Evolutionary conservation across 2,888 invertebrate species (phyloP), one percentile per base, ranked within the genome.

Genomic region (Eilema griseolum): DNA sequence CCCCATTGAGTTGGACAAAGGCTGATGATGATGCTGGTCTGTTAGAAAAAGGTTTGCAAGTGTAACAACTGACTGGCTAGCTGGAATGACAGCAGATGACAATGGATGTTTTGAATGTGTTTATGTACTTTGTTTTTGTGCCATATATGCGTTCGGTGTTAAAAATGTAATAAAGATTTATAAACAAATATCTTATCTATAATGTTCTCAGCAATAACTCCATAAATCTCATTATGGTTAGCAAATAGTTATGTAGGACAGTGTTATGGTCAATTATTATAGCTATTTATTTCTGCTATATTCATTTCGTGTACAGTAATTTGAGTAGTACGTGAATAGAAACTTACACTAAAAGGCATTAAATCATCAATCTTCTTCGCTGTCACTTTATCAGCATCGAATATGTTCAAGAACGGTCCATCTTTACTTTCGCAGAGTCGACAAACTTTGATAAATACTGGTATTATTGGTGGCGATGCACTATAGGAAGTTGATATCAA

Each of bases 371-470:
- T 93, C 85, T 94, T 95, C 79, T 89, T 93, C 0, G 93, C 90
- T n/a, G 90, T 92, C 20, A 89, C 78, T 80, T 90, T 92, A 67
- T 93, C 95, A 57, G 90, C 85, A 62, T 93, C 94, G 74, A 95
- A 95, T 73, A 95, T 95, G 72, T 95, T 93, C 12, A 95, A 87
- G 74, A 95, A 95, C 2, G 95, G 95, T 0, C 95, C 95, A 85
- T 94, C 93, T 86, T 93, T 94, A 59, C 89, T 81, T 80, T 93
- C 95, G 75, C 95, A 95, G 1, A 95, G 85, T 69, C 95, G 86
- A 81, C 95, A 95, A 24, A 95, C 87, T 87, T 95, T 95, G 70
- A 90, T n/a, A 31, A 72, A 69, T 37, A 69, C 63, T 14, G 69
- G 72, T 23, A 64, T 56, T 46, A 90, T 84, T 56, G 87, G 82